Evolutionary conservation across 1,140 invertebrate genomes (phyloP), one percentile per base, ranked within the genome.

Genomic region (Zophobas morio): DNA sequence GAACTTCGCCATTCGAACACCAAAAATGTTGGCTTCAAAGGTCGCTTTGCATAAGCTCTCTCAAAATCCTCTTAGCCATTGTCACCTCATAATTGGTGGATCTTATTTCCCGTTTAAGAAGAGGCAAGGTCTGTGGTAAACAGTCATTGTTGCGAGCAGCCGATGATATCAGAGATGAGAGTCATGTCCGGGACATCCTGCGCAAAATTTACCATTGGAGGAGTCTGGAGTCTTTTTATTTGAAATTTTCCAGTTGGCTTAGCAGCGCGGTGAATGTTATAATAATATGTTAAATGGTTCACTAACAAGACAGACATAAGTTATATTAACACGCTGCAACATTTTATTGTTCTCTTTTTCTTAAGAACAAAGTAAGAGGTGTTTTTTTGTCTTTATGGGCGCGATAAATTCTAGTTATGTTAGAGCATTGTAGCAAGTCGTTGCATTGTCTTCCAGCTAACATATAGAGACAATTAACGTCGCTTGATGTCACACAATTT

Each of bases 221-320:
- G n/a, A 60, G 56, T 60, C 35, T 60, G 34, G 20, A 66, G 60
- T 66, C 60, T 47, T 66, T 42, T 66, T 66, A 66, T 66, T 66
- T 66, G 39, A 66, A 42, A 66, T 66, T 66, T 66, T 66, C 60
- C 60, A 66, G 37, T 66, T 66, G 60, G 60, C 60, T 66, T 66
- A 42, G 39, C 60, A 66, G 60, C 60, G 60, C 60, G 37, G 60
- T 66, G 60, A 66, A 66, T 66, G 60, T 66, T 66, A 66, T 66
- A 66, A 66, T 66, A 66, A 66, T 66, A 66, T 66, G 60, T 66
- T 66, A 66, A 66, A 66, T 66, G 60, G 60, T 66, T 42, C 60
- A 66, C 60, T 66, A 66, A 66, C 60, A 66, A 66, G 60, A 66
- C 60, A 66, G 39, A 66, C 60, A 66, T 66, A 42, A 66, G 60